Percentiles rank a stretch among this genome's conserved stretches.
Conservation (phyloP, 2,113 vertebrate genomes). For the Calidris pygmaea region DNA sequence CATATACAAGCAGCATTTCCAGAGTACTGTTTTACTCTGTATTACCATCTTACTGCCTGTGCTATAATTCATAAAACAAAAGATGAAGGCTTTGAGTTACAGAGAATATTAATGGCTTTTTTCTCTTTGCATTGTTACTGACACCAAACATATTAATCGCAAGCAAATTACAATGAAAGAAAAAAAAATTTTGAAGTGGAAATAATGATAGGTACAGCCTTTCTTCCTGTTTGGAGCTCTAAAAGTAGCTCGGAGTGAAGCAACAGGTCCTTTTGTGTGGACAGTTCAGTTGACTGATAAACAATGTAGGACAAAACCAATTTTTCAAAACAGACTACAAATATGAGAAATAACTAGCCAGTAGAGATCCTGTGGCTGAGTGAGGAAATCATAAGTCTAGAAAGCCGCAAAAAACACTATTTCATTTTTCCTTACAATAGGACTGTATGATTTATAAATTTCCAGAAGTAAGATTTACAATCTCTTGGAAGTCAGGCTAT, state of each 20-base stretch:
- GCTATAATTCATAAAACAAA: neutral
- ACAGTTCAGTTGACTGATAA: neutral
- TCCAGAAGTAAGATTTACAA: neutral
- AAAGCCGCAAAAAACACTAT: neutral
- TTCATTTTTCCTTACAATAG: neutral
- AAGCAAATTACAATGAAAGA: neutral
- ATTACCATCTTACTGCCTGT: neutral
- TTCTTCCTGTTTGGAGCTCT: neutral
- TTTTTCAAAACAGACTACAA: constrained; percentile 1
- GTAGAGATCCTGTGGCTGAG: neutral
- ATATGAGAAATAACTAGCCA: neutral
- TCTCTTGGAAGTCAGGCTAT: neutral
- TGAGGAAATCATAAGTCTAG: neutral
- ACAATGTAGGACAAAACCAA: neutral
- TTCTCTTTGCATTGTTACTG: neutral
- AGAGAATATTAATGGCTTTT: neutral
- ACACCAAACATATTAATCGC: neutral
- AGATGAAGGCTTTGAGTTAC: neutral
- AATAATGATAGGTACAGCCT: neutral
- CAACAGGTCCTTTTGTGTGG: neutral
- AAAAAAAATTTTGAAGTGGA: neutral
- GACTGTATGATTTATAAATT: neutral
- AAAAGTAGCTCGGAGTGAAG: neutral
- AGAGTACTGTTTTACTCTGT: neutral
- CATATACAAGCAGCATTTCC: neutral